phyloP scores from a whole-genome alignment of 2,113 vertebrate genomes.

The Camarhynchus parvulus region DNA sequence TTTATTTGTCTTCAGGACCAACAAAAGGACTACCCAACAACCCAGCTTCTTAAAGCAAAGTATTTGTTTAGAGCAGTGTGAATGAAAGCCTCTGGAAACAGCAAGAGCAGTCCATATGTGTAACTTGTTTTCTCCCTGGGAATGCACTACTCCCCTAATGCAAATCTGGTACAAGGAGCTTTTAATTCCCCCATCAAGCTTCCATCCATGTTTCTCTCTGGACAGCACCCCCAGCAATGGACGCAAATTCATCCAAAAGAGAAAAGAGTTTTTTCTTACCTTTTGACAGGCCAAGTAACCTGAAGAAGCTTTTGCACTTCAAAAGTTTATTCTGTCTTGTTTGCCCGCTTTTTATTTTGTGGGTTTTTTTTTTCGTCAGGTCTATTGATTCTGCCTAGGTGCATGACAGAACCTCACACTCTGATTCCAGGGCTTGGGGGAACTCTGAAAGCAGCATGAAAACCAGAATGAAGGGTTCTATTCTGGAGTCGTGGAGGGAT shows the following conservation, averaged over 20 bases:
- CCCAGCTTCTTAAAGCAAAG: not conserved
- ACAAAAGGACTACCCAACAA: not conserved
- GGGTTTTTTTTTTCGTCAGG: accelerated
- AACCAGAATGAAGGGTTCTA: not conserved
- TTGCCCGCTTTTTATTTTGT: not conserved
- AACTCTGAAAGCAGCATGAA: not conserved
- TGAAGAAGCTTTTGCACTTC: not conserved
- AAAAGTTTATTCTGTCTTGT: not conserved
- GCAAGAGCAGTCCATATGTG: not conserved
- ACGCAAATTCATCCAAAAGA: not conserved
- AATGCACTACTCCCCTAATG: not conserved
- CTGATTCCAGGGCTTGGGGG: not conserved
- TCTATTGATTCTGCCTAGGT: not conserved
- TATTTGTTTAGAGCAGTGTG: not conserved
- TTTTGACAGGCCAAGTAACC: not conserved
- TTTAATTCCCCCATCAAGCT: not conserved
- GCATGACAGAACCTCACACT: not conserved
- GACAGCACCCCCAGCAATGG: not conserved
- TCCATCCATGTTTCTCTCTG: not conserved
- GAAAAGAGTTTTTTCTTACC: not conserved
- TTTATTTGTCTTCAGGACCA: not conserved
- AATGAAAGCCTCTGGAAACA: not conserved
- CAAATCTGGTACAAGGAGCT: not conserved
- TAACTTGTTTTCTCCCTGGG: not conserved
- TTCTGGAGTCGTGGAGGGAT: not conserved